A percentile compares a stretch with the other conserved stretches of the same genome.
These are phyloP conservation scores for Stictonetta naevosa DNA, from an alignment of 2,113 vertebrate genomes.

Conservation along the genomic window DNA sequence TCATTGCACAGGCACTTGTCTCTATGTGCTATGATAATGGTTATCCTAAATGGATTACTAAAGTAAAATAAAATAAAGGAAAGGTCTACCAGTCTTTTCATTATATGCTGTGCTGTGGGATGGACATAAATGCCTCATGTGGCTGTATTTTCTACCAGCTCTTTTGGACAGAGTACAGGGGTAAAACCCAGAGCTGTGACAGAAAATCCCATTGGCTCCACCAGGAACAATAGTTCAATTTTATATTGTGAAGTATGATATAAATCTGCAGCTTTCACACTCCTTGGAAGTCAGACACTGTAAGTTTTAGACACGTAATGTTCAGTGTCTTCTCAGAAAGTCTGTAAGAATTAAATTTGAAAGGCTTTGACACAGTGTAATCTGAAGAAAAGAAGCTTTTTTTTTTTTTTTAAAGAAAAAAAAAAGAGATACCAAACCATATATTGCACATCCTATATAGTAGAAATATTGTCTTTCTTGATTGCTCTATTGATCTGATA, in stretches of 20 bases:
- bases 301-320: not conserved
- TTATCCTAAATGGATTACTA: not conserved
- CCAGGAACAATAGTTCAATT: not conserved
- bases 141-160: not conserved
- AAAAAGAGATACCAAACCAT: not conserved
- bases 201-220: not conserved
- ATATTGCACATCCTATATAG: not conserved
- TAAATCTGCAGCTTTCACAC: not conserved
- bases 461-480: not conserved
- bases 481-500: not conserved
- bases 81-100: not conserved
- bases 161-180: not conserved
- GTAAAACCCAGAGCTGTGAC: not conserved
- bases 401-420: not conserved
- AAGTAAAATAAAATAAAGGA: not conserved
- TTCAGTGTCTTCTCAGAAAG: not conserved
- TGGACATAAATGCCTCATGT: not conserved
- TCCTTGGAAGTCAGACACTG: not conserved
- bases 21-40: rapidly evolving
- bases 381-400: not conserved
- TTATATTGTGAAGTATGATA: not conserved
- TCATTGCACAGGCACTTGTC: not conserved
- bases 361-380: not conserved
- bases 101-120: not conserved
- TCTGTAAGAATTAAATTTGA: not conserved